A percentile compares a stretch with the other conserved stretches of the same genome.
Conservation (phyloP, 1,140 invertebrate genomes). For the Psilanteris sp. region DNA sequence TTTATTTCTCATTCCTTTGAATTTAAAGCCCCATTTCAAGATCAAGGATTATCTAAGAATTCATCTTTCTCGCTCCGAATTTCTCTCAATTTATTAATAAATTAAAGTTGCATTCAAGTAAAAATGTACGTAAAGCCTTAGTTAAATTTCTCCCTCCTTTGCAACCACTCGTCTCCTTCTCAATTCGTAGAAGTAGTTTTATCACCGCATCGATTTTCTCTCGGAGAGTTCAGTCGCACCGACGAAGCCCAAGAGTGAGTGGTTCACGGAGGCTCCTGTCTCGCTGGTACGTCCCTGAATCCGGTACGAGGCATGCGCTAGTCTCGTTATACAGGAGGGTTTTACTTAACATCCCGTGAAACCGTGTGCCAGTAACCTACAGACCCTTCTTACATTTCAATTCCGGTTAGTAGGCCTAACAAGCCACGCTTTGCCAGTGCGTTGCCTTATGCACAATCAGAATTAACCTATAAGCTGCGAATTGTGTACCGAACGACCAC, state of each 20-base stretch:
- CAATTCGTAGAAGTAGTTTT: slow-evolving; percentile 34
- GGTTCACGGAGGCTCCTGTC: slow-evolving; percentile 49
- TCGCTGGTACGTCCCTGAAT: slow-evolving; percentile 63
- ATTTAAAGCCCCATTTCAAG: slow-evolving; percentile 1
- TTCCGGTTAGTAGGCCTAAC: slow-evolving; percentile 75
- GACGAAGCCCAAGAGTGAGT: slow-evolving; percentile 33
- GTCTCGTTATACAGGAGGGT: slow-evolving; percentile 66
- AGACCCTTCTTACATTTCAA: slow-evolving; percentile 72
- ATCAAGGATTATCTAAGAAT: slow-evolving; percentile 7
- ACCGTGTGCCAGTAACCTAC: slow-evolving; percentile 78
- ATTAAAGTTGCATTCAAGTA: not conserved
- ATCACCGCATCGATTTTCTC: slow-evolving; percentile 56
- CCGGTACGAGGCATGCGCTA: slow-evolving; percentile 71
- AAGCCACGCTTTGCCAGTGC: slow-evolving; percentile 35
- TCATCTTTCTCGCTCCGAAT: not conserved
- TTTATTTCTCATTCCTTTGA: no score
- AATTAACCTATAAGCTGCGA: not conserved
- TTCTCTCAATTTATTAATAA: not conserved
- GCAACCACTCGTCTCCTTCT: not conserved
- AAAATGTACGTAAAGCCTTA: no score
- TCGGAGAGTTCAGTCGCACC: slow-evolving; percentile 52
- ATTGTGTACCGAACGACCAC: not conserved
- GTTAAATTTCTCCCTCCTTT: not conserved
- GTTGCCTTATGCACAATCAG: not conserved
- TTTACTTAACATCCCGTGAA: slow-evolving; percentile 71